Conservation (phyloP, 1,140 invertebrate species). For the Drosophila tristis region DNA sequence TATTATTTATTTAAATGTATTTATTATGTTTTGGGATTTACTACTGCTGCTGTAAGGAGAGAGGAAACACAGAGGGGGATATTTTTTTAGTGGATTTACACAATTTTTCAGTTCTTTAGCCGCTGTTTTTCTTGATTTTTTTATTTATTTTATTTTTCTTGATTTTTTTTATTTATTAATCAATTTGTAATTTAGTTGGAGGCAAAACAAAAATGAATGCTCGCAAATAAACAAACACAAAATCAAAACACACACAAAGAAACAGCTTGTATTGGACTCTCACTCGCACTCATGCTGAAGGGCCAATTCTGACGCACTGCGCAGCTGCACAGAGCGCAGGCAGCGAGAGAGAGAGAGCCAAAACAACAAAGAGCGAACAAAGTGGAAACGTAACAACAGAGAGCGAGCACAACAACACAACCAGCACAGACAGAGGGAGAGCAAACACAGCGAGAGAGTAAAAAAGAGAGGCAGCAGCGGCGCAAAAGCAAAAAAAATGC, state of each 20-base stretch:
- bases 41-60: slow-evolving; percentile 12
- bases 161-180: not conserved
- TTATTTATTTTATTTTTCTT: slow-evolving; percentile 15
- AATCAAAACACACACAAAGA: slow-evolving; percentile 32
- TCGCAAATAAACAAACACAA: slow-evolving; percentile 27
- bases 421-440: slow-evolving; percentile 3
- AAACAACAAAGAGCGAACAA: not conserved
- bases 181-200: not conserved
- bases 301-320: not conserved
- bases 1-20: slow-evolving; percentile 15
- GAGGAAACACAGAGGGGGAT: slow-evolving; percentile 7
- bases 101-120: slow-evolving; percentile 4
- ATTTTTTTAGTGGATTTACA: slow-evolving; percentile 14
- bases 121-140: slow-evolving; percentile 28
- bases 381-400: slow-evolving; percentile 9
- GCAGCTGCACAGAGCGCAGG: slow-evolving; percentile 23
- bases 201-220: slow-evolving; percentile 8
- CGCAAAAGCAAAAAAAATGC: slow-evolving; percentile 54
- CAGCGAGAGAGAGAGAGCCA: not conserved
- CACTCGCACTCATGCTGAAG: slow-evolving; percentile 12
- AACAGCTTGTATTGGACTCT: slow-evolving; percentile 20
- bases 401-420: not conserved
- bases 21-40: not conserved
- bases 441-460: slow-evolving; percentile 5
- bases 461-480: slow-evolving; percentile 13